These are phyloP conservation scores for Paracentrotus lividus DNA, from an alignment of 53 echinoderm and acorn worm species.

Conservation along the genomic window DNA sequence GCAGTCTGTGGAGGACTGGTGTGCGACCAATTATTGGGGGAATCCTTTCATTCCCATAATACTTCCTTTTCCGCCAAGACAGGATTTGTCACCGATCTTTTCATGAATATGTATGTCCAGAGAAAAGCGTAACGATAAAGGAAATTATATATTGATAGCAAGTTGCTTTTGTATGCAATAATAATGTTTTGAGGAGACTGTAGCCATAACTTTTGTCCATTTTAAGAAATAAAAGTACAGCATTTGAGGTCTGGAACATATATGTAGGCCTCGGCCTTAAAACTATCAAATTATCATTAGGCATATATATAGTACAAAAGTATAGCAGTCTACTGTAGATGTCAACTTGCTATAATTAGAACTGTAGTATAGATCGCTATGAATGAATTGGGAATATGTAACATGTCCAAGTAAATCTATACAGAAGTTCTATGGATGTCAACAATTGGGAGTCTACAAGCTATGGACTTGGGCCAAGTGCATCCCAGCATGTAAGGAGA, in stretches of 20 bases:
- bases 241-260: not conserved
- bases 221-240: no score
- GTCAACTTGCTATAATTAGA: not conserved
- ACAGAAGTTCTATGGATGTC: no score
- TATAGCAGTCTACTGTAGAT: not conserved
- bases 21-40: not conserved
- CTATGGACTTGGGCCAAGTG: no score
- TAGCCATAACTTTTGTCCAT: not conserved
- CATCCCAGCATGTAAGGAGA: no score
- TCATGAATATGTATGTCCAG: not conserved
- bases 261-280: no score
- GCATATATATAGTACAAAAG: not conserved
- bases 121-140: no score
- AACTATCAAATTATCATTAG: no score
- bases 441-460: no score
- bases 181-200: no score
- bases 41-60: not conserved
- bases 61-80: not conserved
- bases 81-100: constrained; percentile 12
- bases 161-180: no score
- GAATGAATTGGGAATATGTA: not conserved
- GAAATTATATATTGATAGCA: no score
- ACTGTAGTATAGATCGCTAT: constrained; percentile 5
- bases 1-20: not conserved
- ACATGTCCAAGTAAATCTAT: no score